Evolutionary conservation across 2,888 invertebrate genomes (phyloP).

Genomic region (Caradrina kadenii): DNA sequence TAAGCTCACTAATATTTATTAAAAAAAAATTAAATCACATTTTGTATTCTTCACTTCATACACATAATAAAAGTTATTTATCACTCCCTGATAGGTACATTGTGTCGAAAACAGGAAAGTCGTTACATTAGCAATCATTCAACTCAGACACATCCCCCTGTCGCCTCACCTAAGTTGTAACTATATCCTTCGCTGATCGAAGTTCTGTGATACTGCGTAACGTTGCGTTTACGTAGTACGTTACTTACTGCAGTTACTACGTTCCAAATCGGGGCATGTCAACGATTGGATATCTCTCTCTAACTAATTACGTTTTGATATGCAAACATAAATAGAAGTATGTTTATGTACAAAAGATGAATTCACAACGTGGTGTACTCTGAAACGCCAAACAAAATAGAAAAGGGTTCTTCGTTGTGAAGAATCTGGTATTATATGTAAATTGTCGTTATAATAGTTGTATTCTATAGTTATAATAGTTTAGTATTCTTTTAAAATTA

Average conservation of each 20-base stretch:
- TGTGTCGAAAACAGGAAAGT: too few species aligned
- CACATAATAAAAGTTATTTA: too few species aligned
- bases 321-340: too few species aligned
- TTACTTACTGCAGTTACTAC: neutral
- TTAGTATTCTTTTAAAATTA: constrained; percentile 20
- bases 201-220: neutral
- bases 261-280: constrained; percentile 31
- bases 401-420: constrained; percentile 47
- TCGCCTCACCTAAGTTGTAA: too few species aligned
- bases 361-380: neutral
- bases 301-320: neutral
- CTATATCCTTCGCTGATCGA: too few species aligned
- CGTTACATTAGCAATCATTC: too few species aligned
- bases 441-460: constrained; percentile 65
- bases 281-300: constrained; percentile 25
- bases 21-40: too few species aligned
- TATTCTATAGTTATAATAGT: constrained; percentile 33
- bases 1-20: too few species aligned
- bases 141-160: too few species aligned
- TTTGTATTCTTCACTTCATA: too few species aligned
- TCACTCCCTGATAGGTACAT: too few species aligned
- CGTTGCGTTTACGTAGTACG: too few species aligned
- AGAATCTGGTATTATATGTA: constrained; percentile 56
- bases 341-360: neutral
- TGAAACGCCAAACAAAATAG: constrained; percentile 55